Evolutionary conservation across 2,888 invertebrate genomes (phyloP), one percentile per base, ranked within the genome.

Genomic region (Melolontha melolontha): DNA sequence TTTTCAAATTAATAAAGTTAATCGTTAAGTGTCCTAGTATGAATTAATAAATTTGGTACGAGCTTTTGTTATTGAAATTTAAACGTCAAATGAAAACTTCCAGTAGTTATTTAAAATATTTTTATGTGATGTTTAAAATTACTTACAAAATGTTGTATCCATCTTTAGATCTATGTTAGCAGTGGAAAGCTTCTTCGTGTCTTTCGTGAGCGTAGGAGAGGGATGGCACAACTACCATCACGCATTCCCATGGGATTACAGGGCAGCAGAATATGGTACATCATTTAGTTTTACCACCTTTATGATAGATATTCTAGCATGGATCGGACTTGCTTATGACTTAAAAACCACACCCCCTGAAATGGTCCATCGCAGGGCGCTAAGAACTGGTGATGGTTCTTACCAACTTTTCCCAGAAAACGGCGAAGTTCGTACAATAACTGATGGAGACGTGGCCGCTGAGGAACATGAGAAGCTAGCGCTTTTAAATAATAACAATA

Each of bases 171-270:
- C 85, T 77, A 85, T 91, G 75, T 84, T 87, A 70, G 89, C 91
- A 1, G 85, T 87, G 0, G 90, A 91, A 77, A 90, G 89, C 74
- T 81, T 84, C n/a, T 84, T 87, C 57, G 91, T 91, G 0, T 85
- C 89, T 0, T 83, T 88, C 0, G 83, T 88, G 62, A 87, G 89
- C 0, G 78, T 86, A 0, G 89, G 89, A 0, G 89, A 90, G 78
- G 92, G 92, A 1, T 92, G 91, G 89, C 92, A 92, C 81, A 92
- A 92, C 80, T 92, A 91, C 80, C 92, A 92, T 77, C 92, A 92
- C 79, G 88, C 88, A 0, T 92, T 92, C 77, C 92, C 92, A 1
- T 90, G 88, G 82, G 88, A 88, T 77, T 88, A 87, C 79, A 86
- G 87, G 73, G 87, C 87, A 0, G 85, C 87, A 1, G 88, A 88